These are phyloP conservation scores for Hystrix cristata DNA, from an alignment of 2,113 vertebrate species.

Conservation along the genomic window DNA sequence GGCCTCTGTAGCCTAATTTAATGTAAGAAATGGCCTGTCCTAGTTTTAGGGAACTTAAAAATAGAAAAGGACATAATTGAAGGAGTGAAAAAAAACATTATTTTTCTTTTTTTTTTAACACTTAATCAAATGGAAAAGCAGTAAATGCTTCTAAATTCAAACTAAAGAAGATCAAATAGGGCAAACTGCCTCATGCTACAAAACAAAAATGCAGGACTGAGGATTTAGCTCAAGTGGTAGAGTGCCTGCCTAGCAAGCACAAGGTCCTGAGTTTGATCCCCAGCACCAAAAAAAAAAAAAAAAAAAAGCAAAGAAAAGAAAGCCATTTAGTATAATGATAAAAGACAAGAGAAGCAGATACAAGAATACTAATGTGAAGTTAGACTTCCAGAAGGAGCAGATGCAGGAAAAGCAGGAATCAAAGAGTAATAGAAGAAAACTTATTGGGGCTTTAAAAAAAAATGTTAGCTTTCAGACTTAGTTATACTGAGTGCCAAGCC, in stretches of 20 bases:
- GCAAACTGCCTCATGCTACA: background rate
- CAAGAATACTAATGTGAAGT: background rate
- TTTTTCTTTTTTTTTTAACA: constrained; percentile 41
- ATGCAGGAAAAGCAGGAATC: background rate
- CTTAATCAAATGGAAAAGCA: constrained; percentile 48
- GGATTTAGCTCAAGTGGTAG: background rate
- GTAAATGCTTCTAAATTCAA: constrained; percentile 9
- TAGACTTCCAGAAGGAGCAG: background rate
- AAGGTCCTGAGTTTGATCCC: background rate
- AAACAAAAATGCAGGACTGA: constrained; percentile 27
- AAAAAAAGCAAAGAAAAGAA: too few species aligned
- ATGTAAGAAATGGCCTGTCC: background rate
- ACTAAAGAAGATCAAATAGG: constrained; percentile 10
- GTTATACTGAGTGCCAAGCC: background rate
- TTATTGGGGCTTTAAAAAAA: background rate
- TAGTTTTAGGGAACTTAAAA: constrained; percentile 24
- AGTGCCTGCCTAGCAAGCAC: background rate
- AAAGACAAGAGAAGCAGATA: too few species aligned
- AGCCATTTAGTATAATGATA: too few species aligned
- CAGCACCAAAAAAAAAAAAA: background rate
- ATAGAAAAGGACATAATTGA: background rate
- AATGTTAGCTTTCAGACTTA: background rate
- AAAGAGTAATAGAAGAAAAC: background rate
- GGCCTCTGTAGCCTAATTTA: background rate
- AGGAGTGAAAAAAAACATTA: background rate